Evolutionary conservation across 2,888 invertebrate genomes (phyloP).

Genomic region (Falcaria lacertinaria): DNA sequence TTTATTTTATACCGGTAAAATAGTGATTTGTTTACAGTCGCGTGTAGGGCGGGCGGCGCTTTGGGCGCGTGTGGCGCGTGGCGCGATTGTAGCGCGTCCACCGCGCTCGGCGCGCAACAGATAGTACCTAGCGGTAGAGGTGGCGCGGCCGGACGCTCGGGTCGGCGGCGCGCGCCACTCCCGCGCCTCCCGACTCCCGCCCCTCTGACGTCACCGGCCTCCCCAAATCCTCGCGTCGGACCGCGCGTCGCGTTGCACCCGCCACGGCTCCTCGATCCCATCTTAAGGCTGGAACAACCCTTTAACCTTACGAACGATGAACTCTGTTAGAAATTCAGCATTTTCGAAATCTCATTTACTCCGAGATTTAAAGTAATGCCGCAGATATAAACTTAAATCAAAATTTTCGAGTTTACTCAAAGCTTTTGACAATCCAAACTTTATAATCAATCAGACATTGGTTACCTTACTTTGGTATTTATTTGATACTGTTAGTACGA

Average conservation of each 20-base stretch:
- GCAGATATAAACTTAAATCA: neutral
- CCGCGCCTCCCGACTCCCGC: slow-evolving; percentile 24
- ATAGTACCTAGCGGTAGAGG: slow-evolving; percentile 55
- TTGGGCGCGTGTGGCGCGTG: slow-evolving; percentile 25
- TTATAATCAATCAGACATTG: neutral
- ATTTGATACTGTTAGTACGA: too few species aligned
- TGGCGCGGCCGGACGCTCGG: slow-evolving; percentile 38
- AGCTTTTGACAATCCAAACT: neutral
- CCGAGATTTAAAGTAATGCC: neutral
- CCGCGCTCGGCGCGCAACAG: slow-evolving; percentile 72
- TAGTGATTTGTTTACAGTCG: slow-evolving; percentile 60
- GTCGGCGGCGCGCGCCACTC: slow-evolving; percentile 25
- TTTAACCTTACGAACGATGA: slow-evolving; percentile 24
- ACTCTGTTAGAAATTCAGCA: slow-evolving; percentile 13
- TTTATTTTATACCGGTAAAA: slow-evolving; percentile 32
- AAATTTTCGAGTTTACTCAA: too few species aligned
- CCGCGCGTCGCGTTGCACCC: slow-evolving; percentile 50
- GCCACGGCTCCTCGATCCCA: slow-evolving; percentile 34
- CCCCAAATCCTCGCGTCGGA: slow-evolving; percentile 50
- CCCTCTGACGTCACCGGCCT: slow-evolving; percentile 72
- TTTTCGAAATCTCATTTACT: slow-evolving; percentile 1
- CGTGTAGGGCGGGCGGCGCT: slow-evolving; percentile 47
- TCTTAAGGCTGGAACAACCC: slow-evolving; percentile 16
- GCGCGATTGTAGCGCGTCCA: slow-evolving; percentile 45
- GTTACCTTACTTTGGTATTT: neutral